These are phyloP conservation scores for Sesamia nonagrioides DNA, from an alignment of 1,140 invertebrate species.

Conservation along the genomic window DNA sequence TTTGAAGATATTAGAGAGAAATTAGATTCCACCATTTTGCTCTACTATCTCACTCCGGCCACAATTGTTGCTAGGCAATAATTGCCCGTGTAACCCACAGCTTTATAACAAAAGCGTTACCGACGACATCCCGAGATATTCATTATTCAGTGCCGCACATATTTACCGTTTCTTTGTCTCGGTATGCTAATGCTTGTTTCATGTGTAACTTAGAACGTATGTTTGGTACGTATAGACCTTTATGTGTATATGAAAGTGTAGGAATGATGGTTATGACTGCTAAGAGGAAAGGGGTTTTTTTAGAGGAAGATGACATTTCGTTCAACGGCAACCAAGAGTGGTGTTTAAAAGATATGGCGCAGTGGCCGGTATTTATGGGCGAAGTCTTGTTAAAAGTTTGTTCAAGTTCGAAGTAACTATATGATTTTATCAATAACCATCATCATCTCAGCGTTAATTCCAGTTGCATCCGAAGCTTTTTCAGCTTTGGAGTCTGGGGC, in stretches of 20 bases:
- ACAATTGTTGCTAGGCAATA: not conserved
- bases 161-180: conserved; percentile 41
- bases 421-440: no score
- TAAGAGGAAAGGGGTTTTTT: not conserved
- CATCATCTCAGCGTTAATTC: no score
- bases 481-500: no score
- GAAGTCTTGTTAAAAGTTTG: no score
- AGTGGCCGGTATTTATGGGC: no score
- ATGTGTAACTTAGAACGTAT: conserved; percentile 37
- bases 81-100: not conserved
- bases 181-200: conserved; percentile 31
- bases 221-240: not conserved
- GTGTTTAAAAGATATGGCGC: no score
- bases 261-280: not conserved
- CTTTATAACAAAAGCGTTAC: conserved; percentile 34
- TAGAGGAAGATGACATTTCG: not conserved
- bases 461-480: no score
- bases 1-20: no score
- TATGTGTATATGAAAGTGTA: not conserved
- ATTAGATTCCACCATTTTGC: no score
- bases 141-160: conserved; percentile 41
- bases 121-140: conserved; percentile 34
- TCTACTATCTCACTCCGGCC: no score
- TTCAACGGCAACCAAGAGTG: no score
- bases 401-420: no score